Evolutionary conservation across 2,113 vertebrate species (phyloP).

Genomic region (Pyrgilauda ruficollis): DNA sequence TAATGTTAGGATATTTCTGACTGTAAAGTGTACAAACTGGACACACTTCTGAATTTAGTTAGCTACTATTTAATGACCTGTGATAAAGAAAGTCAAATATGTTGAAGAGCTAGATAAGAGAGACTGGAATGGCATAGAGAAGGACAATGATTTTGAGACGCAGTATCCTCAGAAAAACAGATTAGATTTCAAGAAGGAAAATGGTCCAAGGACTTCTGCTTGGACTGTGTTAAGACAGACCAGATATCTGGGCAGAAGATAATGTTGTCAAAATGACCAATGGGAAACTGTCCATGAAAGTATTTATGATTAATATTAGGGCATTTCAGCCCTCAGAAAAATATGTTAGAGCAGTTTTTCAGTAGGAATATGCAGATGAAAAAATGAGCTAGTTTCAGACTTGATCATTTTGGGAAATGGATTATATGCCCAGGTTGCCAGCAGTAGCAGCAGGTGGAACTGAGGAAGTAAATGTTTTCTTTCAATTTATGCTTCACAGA

Average conservation of each 20-base stretch:
- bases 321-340: not conserved
- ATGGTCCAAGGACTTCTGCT: not conserved
- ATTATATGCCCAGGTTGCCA: not conserved
- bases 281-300: not conserved
- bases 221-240: not conserved
- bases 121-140: not conserved
- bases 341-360: not conserved
- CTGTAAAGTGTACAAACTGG: not conserved
- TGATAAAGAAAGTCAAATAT: not conserved
- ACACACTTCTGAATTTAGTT: not conserved
- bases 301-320: not conserved
- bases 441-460: not conserved
- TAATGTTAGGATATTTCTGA: not conserved
- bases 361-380: not conserved
- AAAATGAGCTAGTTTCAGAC: not conserved
- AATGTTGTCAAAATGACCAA: not conserved
- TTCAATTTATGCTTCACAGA: not conserved
- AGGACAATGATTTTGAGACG: not conserved
- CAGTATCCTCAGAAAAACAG: not conserved
- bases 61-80: not conserved
- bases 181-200: not conserved
- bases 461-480: not conserved
- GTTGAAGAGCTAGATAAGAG: not conserved
- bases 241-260: not conserved
- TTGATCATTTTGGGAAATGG: not conserved